Evolutionary conservation across 2,797 vertebrate species (phyloP), one percentile per base, ranked within the genome.

Genomic region (Pempheris klunzingeri): DNA sequence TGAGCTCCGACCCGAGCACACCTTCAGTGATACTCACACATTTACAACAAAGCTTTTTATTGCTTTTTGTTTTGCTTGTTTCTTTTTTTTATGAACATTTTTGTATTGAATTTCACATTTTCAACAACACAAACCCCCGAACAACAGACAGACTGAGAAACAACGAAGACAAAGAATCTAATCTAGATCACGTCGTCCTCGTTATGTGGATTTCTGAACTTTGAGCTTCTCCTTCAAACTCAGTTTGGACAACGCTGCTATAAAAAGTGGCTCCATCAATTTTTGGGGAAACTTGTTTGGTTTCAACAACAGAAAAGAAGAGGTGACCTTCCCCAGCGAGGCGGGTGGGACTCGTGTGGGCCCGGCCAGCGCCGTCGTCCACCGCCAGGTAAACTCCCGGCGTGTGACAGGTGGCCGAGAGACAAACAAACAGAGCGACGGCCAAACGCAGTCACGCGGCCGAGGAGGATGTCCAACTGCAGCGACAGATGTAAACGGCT

Each of bases 391-490:
- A 65, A 74, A 80, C 67, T 85, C 79, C 64, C 59, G 1, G 39
- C 32, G 55, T 74, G 75, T 80, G 87, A 83, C 82, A 83, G 87
- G 75, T 78, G 86, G 78, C 67, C 18, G 78, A 62, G 68, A 74
- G 62, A 69, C 65, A 82, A 20, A 54, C 58, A 79, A 52, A 65
- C 65, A 80, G 41, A 61, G 68, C 74, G 65, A 46, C 60, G 62
- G 30, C 74, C 82, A 87, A 36, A 62, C 67, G 55, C 60, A 62
- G 41, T 62, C 32, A 22, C 26, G 32, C 41, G 54, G 62, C 38
- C 0, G 63, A 69, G 60, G 71, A 78, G n/a, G 22, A 57, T 7
- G 78, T 74, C 55, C 72, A 76, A 73, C 74, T 65, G 76, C 67
- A 73, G 71, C n/a, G 22, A 71, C 83, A 79, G 86, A 85, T 87